Percentiles rank a stretch among this genome's conserved stretches.
Evolutionary conservation across 1,140 invertebrate genomes (phyloP).

Genomic region (Holotrichia oblita): DNA sequence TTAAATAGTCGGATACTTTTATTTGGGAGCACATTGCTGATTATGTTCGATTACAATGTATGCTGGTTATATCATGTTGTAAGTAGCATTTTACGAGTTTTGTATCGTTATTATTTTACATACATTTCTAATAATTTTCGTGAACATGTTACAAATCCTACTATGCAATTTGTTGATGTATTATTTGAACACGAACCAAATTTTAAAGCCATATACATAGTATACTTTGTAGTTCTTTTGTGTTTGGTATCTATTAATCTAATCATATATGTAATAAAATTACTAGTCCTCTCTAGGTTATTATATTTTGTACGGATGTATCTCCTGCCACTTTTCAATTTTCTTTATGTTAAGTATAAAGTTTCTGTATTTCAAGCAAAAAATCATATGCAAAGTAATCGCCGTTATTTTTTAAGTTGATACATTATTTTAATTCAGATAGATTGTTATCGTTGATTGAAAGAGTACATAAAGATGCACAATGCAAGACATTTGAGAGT

Average conservation of each 20-base stretch:
- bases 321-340: constrained; percentile 19
- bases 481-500: too few species aligned
- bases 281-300: background rate
- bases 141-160: background rate
- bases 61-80: constrained; percentile 13
- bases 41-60: background rate
- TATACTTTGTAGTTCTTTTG: background rate
- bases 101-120: background rate
- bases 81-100: background rate
- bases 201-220: background rate
- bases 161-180: background rate
- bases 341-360: constrained; percentile 33
- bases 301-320: constrained; percentile 8
- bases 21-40: background rate
- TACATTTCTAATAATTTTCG: background rate
- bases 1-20: constrained; percentile 1
- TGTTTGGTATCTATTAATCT: background rate
- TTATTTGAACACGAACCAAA: background rate
- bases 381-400: background rate
- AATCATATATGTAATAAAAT: background rate
- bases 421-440: background rate
- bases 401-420: background rate
- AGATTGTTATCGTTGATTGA: too few species aligned
- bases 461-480: too few species aligned
- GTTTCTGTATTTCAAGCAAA: constrained; percentile 29